Percentiles rank a stretch among this genome's conserved stretches.
These are phyloP conservation scores for Origma solitaria DNA, from an alignment of 2,113 vertebrate genomes.

Conservation along the genomic window DNA sequence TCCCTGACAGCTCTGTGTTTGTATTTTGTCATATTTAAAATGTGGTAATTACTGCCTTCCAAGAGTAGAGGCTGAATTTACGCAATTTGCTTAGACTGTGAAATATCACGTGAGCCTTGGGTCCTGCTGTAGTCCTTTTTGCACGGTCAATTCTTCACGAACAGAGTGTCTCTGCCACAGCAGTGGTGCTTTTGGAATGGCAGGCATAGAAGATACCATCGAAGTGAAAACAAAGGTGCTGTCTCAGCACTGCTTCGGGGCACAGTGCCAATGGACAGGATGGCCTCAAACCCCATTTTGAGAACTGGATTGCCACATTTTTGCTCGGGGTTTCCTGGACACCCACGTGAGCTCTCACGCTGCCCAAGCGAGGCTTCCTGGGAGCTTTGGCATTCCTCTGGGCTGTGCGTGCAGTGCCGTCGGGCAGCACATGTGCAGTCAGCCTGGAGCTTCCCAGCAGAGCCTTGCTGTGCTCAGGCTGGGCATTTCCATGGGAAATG, in stretches of 20 bases:
- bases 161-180: background rate
- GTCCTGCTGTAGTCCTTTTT: background rate
- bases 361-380: background rate
- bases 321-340: background rate
- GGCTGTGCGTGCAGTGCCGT: rapidly evolving
- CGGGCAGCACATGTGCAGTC: background rate
- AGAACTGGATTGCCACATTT: background rate
- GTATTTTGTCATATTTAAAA: background rate
- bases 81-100: background rate
- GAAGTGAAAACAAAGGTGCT: background rate
- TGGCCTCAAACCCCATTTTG: background rate
- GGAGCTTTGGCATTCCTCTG: background rate
- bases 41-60: background rate
- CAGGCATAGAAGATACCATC: background rate
- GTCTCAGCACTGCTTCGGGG: background rate
- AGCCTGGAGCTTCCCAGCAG: background rate
- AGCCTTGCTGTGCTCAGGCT: background rate
- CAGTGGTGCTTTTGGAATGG: background rate
- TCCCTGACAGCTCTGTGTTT: background rate
- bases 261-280: background rate
- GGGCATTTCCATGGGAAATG: background rate
- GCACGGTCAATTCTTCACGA: background rate
- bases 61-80: background rate
- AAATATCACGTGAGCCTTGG: background rate
- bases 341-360: rapidly evolving